phyloP scores from a whole-genome alignment of 2,888 invertebrate species.

The Harmothoe impar region DNA sequence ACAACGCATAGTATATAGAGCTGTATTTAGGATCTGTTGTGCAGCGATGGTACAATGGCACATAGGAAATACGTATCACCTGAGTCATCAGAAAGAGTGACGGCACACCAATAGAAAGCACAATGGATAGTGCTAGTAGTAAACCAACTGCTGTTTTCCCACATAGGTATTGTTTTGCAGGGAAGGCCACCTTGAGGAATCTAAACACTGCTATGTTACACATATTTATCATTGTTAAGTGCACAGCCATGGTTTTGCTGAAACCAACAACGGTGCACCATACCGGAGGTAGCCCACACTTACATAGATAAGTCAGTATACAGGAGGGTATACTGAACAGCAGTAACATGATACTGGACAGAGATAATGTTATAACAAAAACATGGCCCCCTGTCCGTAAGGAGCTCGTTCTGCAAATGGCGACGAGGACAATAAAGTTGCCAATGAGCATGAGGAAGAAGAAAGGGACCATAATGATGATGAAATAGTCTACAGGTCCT shows the following conservation, averaged over 20 bases:
- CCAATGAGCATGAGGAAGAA: conserved; percentile 17
- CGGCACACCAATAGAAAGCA: not conserved
- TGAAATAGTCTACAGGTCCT: conserved; percentile 6
- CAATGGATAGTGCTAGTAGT: not conserved
- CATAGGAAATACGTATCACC: not conserved
- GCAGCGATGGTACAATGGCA: not conserved
- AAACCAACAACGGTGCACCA: conserved; percentile 16
- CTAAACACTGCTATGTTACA: not conserved
- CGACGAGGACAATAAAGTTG: not conserved
- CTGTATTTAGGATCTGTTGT: not conserved
- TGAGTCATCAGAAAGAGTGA: not conserved
- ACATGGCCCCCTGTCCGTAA: conserved; percentile 24
- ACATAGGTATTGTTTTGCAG: not conserved
- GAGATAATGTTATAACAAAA: conserved; percentile 21
- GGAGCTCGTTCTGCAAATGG: not conserved
- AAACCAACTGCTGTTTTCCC: conserved; percentile 11
- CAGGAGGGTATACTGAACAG: conserved; percentile 32
- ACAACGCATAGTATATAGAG: not conserved
- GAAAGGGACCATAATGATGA: conserved; percentile 14
- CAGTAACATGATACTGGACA: not conserved
- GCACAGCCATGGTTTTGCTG: not conserved
- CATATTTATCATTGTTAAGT: conserved; percentile 24
- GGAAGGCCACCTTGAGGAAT: conserved; percentile 2
- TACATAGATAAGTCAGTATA: conserved; percentile 1
- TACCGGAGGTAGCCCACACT: conserved; percentile 31